Evolutionary conservation across 2,888 invertebrate species (phyloP).

Genomic region (Ecliptopera silaceata): DNA sequence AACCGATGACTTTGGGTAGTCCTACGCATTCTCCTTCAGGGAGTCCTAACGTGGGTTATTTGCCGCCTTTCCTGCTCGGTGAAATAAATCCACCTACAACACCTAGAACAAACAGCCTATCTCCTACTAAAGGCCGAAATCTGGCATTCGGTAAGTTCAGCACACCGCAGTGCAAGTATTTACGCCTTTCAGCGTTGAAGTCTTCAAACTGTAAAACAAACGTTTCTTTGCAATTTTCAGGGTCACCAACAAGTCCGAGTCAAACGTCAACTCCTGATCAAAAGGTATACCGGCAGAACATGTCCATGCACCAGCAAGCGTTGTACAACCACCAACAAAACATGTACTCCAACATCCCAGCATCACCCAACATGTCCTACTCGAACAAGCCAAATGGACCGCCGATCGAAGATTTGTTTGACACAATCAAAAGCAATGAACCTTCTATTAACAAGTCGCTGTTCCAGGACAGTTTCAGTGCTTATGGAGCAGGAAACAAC

Average conservation of each 20-base stretch:
- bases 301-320: conserved; percentile 77
- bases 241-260: conserved; percentile 73
- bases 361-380: conserved; percentile 66
- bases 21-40: conserved; percentile 88
- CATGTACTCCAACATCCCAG: conserved; percentile 49
- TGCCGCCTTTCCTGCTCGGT: conserved; percentile 91
- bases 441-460: conserved; percentile 66
- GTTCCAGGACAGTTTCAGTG: conserved; percentile 70
- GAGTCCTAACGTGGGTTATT: conserved; percentile 85
- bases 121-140: conserved; percentile 82
- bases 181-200: neutral
- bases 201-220: neutral
- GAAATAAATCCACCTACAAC: conserved; percentile 84
- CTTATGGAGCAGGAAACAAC: conserved; percentile 54
- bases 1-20: conserved; percentile 93
- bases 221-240: conserved; percentile 43
- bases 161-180: neutral
- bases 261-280: conserved; percentile 76
- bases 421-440: conserved; percentile 82
- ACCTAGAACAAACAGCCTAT: conserved; percentile 83
- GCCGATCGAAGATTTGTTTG: conserved; percentile 87
- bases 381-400: conserved; percentile 85
- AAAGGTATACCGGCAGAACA: conserved; percentile 74
- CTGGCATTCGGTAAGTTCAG: conserved; percentile 81
- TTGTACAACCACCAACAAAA: conserved; percentile 70